Evolutionary conservation across 2,797 vertebrate species (phyloP).

Genomic region (Sebastes elongatus): DNA sequence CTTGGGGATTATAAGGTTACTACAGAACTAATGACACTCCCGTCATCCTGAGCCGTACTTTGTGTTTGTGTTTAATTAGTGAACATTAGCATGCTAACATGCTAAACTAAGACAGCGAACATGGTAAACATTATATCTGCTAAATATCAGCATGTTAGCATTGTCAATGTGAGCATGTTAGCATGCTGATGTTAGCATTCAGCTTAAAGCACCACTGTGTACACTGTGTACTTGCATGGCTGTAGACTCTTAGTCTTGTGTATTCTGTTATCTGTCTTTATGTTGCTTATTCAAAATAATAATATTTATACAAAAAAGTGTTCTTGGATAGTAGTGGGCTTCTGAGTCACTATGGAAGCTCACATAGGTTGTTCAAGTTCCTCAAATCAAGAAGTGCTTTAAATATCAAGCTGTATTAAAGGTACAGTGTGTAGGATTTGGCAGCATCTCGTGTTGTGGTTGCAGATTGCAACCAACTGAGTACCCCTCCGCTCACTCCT

Average conservation of each 20-base stretch:
- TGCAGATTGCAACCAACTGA: too few relatives aligned
- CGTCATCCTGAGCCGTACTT: neutral
- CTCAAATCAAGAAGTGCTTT: neutral
- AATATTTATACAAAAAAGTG: neutral
- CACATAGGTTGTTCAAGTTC: neutral
- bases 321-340: neutral
- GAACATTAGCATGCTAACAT: neutral
- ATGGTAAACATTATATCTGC: too few relatives aligned
- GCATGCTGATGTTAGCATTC: neutral
- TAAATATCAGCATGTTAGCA: neutral
- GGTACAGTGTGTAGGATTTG: too few relatives aligned
- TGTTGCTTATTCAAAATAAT: neutral
- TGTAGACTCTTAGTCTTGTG: too few relatives aligned
- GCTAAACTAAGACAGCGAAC: too few relatives aligned
- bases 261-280: neutral
- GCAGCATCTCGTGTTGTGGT: too few relatives aligned
- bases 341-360: neutral
- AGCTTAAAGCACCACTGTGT: too few relatives aligned
- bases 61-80: neutral
- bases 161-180: neutral
- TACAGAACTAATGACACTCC: neutral
- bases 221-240: too few relatives aligned
- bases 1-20: neutral
- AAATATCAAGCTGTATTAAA: neutral
- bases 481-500: too few relatives aligned